Conservation (phyloP, 1,140 invertebrate genomes). For the Drosophila lowei region DNA sequence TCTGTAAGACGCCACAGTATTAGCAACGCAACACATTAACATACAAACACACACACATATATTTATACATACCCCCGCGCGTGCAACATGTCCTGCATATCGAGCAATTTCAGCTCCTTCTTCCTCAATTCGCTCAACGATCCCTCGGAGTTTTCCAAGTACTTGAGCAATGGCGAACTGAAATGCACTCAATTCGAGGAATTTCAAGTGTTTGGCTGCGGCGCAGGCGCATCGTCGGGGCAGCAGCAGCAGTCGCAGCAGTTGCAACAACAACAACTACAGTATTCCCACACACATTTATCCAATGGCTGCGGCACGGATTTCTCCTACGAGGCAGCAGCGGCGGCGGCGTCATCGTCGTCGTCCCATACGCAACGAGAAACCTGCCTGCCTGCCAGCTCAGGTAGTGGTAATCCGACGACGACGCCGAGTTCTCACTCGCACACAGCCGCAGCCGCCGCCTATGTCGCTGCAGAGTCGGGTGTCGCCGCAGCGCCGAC, state of each 20-base stretch:
- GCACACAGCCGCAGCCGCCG: constrained; percentile 5
- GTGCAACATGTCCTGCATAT: constrained; percentile 82
- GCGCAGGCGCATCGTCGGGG: constrained; percentile 46
- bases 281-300: constrained; percentile 60
- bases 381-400: constrained; percentile 15
- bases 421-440: background rate
- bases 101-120: constrained; percentile 82
- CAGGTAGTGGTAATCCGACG: constrained; percentile 33
- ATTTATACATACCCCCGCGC: background rate
- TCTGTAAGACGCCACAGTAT: constrained; percentile 58
- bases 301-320: constrained; percentile 38
- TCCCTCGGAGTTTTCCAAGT: constrained; percentile 83
- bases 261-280: constrained; percentile 56
- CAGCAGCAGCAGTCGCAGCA: constrained; percentile 49
- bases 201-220: constrained; percentile 79
- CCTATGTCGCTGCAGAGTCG: constrained; percentile 9
- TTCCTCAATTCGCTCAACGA: constrained; percentile 81
- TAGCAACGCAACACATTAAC: constrained; percentile 34
- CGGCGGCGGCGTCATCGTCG: constrained; percentile 10
- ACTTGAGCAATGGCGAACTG: constrained; percentile 82
- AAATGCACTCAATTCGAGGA: constrained; percentile 80
- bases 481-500: constrained; percentile 23
- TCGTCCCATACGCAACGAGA: constrained; percentile 22
- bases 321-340: constrained; percentile 13
- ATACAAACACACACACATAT: background rate